phyloP scores from a whole-genome alignment of 2,888 invertebrate genomes.

The Gastracanthus pulcherrimus region DNA sequence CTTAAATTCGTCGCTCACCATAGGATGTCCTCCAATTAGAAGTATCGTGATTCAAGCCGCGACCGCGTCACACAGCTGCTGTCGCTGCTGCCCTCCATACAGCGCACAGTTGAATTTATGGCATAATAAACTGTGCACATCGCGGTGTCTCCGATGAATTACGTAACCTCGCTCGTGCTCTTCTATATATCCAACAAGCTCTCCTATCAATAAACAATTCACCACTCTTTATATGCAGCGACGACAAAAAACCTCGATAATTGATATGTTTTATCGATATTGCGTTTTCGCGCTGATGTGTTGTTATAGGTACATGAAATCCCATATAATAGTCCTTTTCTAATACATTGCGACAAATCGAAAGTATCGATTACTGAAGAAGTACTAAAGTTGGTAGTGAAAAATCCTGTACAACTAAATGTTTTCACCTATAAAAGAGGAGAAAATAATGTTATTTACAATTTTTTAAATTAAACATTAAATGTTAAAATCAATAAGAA shows the following conservation, averaged over 20 bases:
- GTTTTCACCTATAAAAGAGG: too few relatives aligned
- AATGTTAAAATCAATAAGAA: too few relatives aligned
- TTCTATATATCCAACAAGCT: neutral
- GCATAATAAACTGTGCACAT: slow-evolving; percentile 29
- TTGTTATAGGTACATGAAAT: neutral
- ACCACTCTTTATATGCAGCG: neutral
- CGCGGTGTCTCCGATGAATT: slow-evolving; percentile 32
- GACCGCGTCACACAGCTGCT: slow-evolving; percentile 37
- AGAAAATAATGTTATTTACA: too few relatives aligned
- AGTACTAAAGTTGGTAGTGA: too few relatives aligned
- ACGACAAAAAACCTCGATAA: neutral
- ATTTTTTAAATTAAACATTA: too few relatives aligned
- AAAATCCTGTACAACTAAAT: too few relatives aligned
- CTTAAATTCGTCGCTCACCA: slow-evolving; percentile 57
- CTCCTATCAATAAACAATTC: slow-evolving; percentile 30
- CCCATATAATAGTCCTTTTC: neutral
- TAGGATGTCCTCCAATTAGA: slow-evolving; percentile 57
- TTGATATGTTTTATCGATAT: slow-evolving; percentile 1
- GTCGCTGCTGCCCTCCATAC: neutral
- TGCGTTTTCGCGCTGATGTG: neutral
- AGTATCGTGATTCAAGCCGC: slow-evolving; percentile 56
- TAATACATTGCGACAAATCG: too few relatives aligned
- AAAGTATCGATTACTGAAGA: too few relatives aligned
- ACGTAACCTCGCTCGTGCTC: neutral
- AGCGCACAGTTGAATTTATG: slow-evolving; percentile 34